Base-by-base conservation (phyloP, 2,797 vertebrate genomes). In the Peromyscus nudipes region DNA sequence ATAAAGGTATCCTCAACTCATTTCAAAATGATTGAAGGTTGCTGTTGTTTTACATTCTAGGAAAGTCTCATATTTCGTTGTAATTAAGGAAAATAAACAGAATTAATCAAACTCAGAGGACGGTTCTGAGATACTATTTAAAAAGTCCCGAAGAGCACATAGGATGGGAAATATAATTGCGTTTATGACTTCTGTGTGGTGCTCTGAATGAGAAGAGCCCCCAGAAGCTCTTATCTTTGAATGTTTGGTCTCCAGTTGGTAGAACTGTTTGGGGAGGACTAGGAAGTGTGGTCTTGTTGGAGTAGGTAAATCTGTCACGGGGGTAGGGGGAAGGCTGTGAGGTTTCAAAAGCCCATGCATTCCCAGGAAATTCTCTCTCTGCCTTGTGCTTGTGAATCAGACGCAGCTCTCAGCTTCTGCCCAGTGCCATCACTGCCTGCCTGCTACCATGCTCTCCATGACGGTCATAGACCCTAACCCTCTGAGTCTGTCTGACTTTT, bases 31-130 rank as follows among this genome's bases (percentile, higher is more conserved):
- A 77, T 62, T 91, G 55, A 91, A 83, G 16, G 2, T 57, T 81
- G 13, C 64, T 96, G 87, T 94, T 92, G 69, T 73, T 95, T 91
- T 64, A 34, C 57, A 94, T 82, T 81, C 46, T 94, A 92, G 65
- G 67, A 96, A 91, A 82, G 76, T 19, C 49, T 96, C 77, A 57
- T 34, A 27, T 71, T 94, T 92, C 49, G 14, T 86, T 96, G 6
- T 79, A 57, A 37, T 73, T 73, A 89, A 75, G 87, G 31, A 73
- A 89, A 93, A 84, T 92, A 62, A 96, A 91, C 19, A 65, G 4
- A n/a, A 80, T 60, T 96, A 91, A 43, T 17, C 31, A 95, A 89
- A 91, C 31, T 27, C 14, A 91, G 46, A 89, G 89, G 13, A 88
- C 92, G 62, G 57, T 67, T 90, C 76, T 49, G 14, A 23, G 60